These are phyloP conservation scores for Corynorhinus townsendii DNA, from an alignment of 2,113 vertebrate species.

Conservation along the genomic window DNA sequence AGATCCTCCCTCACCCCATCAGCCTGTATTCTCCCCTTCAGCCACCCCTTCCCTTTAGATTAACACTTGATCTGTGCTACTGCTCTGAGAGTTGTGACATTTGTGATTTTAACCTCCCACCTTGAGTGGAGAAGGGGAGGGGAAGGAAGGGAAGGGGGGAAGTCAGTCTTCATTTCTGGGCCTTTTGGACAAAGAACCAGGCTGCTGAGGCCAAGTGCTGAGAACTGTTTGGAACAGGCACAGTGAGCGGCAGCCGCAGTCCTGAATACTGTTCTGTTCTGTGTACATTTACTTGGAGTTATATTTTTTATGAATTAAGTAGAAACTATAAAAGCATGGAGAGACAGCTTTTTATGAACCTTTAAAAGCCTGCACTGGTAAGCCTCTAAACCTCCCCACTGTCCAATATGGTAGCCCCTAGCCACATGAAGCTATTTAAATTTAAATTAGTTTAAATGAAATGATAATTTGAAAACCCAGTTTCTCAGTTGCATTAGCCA, in stretches of 20 bases:
- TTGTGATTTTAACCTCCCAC: conserved; percentile 79
- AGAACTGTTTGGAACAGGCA: not conserved
- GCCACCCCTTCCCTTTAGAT: conserved; percentile 63
- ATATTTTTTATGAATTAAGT: conserved; percentile 35
- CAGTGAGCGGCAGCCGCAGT: not conserved
- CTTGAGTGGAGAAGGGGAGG: not conserved
- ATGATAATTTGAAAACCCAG: not conserved
- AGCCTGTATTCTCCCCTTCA: not conserved
- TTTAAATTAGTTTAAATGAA: not conserved
- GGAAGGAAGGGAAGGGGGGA: not conserved
- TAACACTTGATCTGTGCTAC: conserved; percentile 75
- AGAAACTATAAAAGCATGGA: not conserved
- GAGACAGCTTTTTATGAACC: not conserved
- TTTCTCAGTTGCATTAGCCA: not conserved
- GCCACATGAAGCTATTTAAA: not conserved
- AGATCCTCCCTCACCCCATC: conserved; percentile 3
- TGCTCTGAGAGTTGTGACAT: conserved; percentile 72
- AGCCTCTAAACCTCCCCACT: not conserved
- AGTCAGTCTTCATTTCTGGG: conserved; percentile 1
- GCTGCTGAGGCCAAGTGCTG: not conserved
- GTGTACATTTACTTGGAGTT: not conserved
- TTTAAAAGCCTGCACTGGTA: not conserved
- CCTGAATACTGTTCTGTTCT: not conserved
- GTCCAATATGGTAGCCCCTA: not conserved
- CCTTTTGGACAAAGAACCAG: conserved; percentile 34